Evolutionary conservation across 2,888 invertebrate species (phyloP).

Genomic region (Cepaea hortensis): DNA sequence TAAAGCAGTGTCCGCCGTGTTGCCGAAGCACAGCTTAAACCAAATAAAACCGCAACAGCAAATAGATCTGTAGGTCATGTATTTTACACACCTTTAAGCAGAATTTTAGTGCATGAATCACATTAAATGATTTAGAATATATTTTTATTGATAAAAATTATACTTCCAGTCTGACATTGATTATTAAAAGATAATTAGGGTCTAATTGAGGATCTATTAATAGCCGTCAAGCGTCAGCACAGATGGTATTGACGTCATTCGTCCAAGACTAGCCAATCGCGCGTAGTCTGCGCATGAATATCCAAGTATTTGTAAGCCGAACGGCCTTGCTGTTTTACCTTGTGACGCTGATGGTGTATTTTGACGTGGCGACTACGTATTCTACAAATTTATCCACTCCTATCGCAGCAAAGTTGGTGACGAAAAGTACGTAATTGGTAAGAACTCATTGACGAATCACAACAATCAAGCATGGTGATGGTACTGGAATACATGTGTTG

Average conservation of each 20-base stretch:
- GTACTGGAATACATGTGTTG: conserved; percentile 36
- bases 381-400: conserved; percentile 92
- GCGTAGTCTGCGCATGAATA: conserved; percentile 59
- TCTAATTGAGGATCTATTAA: conserved; percentile 21
- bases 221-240: conserved; percentile 54
- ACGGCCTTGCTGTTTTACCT: conserved; percentile 66
- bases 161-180: neutral
- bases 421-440: conserved; percentile 92
- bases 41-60: neutral
- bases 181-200: neutral
- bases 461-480: conserved; percentile 65
- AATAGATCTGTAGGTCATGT: neutral
- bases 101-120: neutral
- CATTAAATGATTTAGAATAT: neutral
- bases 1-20: too few relatives aligned
- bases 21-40: neutral
- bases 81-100: neutral
- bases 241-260: conserved; percentile 61
- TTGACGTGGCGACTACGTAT: conserved; percentile 84
- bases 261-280: conserved; percentile 53
- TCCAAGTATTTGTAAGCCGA: conserved; percentile 53
- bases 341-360: conserved; percentile 74
- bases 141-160: neutral
- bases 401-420: conserved; percentile 94
- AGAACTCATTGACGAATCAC: conserved; percentile 75